These are phyloP conservation scores for Caradrina kadenii DNA, from an alignment of 2,888 invertebrate species.

Conservation along the genomic window DNA sequence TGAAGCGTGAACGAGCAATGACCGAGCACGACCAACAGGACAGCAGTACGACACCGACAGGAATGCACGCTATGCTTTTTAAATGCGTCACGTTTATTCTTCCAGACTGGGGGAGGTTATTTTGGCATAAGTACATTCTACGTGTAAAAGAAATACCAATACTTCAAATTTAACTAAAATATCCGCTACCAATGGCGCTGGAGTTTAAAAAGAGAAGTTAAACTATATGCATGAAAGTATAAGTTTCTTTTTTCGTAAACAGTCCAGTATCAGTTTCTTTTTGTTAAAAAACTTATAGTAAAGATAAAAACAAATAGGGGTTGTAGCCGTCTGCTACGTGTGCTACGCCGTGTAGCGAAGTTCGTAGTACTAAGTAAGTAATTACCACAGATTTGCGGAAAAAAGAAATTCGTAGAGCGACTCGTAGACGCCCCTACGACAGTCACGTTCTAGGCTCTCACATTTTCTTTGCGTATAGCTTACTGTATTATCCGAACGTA, in stretches of 20 bases:
- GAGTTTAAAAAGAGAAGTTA: background rate
- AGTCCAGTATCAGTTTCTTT: too few species aligned
- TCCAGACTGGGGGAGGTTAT: constrained; percentile 34
- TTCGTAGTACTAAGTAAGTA: constrained; percentile 3
- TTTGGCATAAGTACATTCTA: constrained; percentile 21
- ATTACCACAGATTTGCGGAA: constrained; percentile 23
- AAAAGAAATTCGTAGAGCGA: constrained; percentile 32
- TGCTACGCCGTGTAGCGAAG: constrained; percentile 39
- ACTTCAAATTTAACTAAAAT: constrained; percentile 3
- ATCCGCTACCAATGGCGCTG: background rate
- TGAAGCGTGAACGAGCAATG: constrained; percentile 52
- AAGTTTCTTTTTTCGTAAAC: too few species aligned
- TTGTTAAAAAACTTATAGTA: background rate
- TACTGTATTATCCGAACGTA: background rate
- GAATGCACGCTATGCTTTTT: constrained; percentile 35
- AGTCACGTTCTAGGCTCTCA: background rate
- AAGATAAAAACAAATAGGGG: background rate
- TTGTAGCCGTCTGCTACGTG: constrained; percentile 27
- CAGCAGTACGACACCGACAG: constrained; percentile 45
- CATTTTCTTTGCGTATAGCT: background rate
- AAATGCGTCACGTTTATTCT: constrained; percentile 18
- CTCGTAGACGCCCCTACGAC: constrained; percentile 31
- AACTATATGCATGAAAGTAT: background rate
- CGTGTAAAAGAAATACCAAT: constrained; percentile 5
- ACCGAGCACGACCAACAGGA: constrained; percentile 38